phyloP scores from a whole-genome alignment of 2,797 vertebrate species.

The Hafferia zeledoni region DNA sequence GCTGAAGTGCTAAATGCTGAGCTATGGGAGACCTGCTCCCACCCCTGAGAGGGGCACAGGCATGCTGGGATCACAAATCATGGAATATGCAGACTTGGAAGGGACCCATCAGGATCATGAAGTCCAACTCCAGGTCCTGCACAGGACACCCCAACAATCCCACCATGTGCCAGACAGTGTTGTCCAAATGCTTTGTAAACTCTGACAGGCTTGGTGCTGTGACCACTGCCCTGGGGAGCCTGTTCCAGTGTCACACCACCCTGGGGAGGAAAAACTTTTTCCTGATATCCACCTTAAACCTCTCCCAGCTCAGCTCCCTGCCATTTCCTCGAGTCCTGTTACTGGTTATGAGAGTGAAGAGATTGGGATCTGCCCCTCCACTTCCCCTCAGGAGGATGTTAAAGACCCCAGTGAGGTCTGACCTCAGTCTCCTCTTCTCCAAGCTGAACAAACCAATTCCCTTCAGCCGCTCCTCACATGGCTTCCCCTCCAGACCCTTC shows the following conservation, averaged over 20 bases:
- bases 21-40: neutral
- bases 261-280: neutral
- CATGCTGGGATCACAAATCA: neutral
- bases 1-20: neutral
- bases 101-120: neutral
- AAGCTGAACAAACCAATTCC: neutral
- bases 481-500: neutral
- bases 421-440: neutral
- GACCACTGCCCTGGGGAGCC: neutral
- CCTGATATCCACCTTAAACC: neutral
- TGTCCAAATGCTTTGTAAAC: rapidly evolving
- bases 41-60: neutral
- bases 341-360: too few species aligned
- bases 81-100: neutral
- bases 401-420: neutral
- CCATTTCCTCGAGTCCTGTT: neutral
- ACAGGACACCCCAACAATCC: neutral
- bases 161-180: rapidly evolving
- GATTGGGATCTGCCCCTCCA: neutral
- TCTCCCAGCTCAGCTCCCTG: neutral
- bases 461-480: neutral
- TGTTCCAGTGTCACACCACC: neutral
- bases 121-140: neutral
- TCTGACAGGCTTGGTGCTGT: neutral
- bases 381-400: rapidly evolving